Percentiles rank a stretch among this genome's conserved stretches.
phyloP scores from a whole-genome alignment of 2,888 invertebrate species.

The Lithodes maja region DNA sequence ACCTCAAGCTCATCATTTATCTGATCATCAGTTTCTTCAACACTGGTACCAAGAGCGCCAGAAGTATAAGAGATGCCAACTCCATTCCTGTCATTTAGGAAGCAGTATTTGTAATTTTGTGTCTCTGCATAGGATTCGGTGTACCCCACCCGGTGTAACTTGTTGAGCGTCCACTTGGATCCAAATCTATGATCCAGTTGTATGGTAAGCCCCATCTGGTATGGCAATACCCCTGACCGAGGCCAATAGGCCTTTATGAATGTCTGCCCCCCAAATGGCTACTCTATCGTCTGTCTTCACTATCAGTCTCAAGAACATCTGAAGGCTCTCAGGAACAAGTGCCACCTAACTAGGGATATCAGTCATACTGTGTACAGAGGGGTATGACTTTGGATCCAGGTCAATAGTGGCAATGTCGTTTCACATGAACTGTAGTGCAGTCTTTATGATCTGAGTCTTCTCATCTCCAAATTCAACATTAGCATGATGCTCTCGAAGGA shows the following conservation, averaged over 20 bases:
- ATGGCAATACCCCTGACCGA: constrained; percentile 33
- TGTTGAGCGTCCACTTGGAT: constrained; percentile 41
- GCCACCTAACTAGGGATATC: constrained; percentile 37
- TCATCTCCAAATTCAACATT: constrained; percentile 37
- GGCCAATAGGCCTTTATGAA: constrained; percentile 31
- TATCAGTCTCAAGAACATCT: constrained; percentile 22
- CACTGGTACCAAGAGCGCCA: background rate
- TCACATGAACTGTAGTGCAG: constrained; percentile 46
- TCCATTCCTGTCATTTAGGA: constrained; percentile 1
- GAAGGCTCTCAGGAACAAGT: constrained; percentile 45
- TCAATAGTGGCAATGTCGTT: constrained; percentile 49
- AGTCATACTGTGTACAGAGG: constrained; percentile 28
- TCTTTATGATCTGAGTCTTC: constrained; percentile 52
- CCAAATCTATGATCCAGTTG: constrained; percentile 51
- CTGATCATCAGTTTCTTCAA: no score
- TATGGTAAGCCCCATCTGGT: constrained; percentile 46
- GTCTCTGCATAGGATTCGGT: constrained; percentile 4
- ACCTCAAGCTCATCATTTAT: no score
- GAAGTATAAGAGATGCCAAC: background rate
- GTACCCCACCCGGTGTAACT: constrained; percentile 40
- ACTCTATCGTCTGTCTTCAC: constrained; percentile 44
- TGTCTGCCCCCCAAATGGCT: constrained; percentile 33
- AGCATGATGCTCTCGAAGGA: constrained; percentile 45
- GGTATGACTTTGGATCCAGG: constrained; percentile 43
- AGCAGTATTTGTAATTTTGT: constrained; percentile 27